Base-by-base conservation (phyloP, 2,888 invertebrate species). In the Dasypolia templi region DNA sequence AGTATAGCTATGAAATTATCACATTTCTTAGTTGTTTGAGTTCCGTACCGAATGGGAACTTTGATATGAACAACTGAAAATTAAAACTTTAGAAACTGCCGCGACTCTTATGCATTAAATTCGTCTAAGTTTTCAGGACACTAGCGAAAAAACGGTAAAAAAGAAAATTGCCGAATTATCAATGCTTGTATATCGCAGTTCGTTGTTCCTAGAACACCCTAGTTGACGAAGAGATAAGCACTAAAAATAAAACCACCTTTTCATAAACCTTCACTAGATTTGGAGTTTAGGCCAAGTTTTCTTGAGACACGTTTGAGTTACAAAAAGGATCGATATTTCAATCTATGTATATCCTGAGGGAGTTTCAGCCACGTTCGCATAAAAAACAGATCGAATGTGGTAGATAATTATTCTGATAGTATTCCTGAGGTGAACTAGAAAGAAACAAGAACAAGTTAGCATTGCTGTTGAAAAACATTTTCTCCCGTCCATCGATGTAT, bases 321-420 rank as follows among this genome's bases (percentile, higher is more conserved):
- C 77, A 72, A 77, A 71, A 22, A 63, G 56, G 51, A 6, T 35
- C 78, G n/a, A 77, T 77, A 82, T 82, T 63, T 82, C 66, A 63
- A 61, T 66, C 3, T 63, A 29, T n/a, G n/a, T n/a, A n/a, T 44
- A 49, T 59, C 82, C 65, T n/a, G 12, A 17, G 62, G 63, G 65
- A 55, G 3, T 39, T 46, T 58, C 65, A 39, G 12, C 14, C 53
- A 72, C 46, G 55, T 76, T 62, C 71, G 26, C 46, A 66, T 63
- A 66, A 77, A 82, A 72, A 63, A 12, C 29, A 63, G 42, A 72
- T 66, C 56, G 29, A 77, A 79, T 82, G 62, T 72, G 3, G 35
- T 58, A 55, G 64, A 61, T 61, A 56, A 11, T 42, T 12, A 26
- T 32, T 19, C 55, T 26, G 42, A 59, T 59, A 55, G 14, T 39